Evolutionary conservation across 2,888 invertebrate species (phyloP).

Genomic region (Pardosa pseudoannulata): DNA sequence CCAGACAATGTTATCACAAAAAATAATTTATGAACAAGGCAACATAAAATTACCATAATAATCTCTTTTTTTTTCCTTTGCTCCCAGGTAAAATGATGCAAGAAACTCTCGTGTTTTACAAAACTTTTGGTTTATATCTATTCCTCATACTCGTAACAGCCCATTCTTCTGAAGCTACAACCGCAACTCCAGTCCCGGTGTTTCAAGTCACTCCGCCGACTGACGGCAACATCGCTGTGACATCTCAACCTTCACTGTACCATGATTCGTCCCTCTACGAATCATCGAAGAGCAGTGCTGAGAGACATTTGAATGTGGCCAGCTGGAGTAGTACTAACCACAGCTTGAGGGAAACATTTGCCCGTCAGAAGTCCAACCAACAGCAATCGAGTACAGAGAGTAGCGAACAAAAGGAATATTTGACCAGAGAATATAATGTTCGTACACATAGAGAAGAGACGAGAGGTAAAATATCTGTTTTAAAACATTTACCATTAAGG

Average conservation of each 20-base stretch:
- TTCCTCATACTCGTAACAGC: not conserved
- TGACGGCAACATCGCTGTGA: conserved; percentile 18
- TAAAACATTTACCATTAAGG: no score
- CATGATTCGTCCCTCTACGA: conserved; percentile 27
- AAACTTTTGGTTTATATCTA: not conserved
- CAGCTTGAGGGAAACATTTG: not conserved
- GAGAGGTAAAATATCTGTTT: conserved; percentile 40
- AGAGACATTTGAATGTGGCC: conserved; percentile 23
- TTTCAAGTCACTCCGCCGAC: conserved; percentile 60
- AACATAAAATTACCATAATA: no score
- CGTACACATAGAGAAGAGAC: conserved; percentile 21
- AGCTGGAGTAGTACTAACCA: conserved; percentile 35
- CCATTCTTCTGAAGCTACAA: conserved; percentile 6
- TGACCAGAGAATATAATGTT: conserved; percentile 21
- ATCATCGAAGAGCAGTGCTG: conserved; percentile 22
- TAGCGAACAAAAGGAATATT: conserved; percentile 13
- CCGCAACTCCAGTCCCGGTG: conserved; percentile 37
- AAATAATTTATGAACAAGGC: no score
- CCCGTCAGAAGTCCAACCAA: not conserved
- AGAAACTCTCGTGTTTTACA: not conserved
- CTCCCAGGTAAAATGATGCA: not conserved
- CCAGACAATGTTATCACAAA: no score
- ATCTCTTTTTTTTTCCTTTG: no score
- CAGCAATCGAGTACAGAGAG: conserved; percentile 15
- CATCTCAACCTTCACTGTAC: conserved; percentile 24